phyloP scores from a whole-genome alignment of 2,797 vertebrate species.

The Cossypha niveicapilla region DNA sequence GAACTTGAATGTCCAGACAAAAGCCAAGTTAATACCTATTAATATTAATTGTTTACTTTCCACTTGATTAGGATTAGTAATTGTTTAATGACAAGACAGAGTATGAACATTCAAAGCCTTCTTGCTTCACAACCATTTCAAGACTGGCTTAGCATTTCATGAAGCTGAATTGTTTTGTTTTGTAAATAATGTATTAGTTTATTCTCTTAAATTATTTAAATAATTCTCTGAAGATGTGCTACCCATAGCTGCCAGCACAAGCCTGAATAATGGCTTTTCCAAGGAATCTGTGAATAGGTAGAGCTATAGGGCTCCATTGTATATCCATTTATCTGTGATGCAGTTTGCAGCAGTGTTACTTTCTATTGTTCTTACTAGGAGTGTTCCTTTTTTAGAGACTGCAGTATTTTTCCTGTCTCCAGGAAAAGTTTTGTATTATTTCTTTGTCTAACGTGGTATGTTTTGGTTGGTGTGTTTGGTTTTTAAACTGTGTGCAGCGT shows the following conservation, averaged over 20 bases:
- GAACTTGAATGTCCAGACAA: not conserved
- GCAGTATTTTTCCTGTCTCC: not conserved
- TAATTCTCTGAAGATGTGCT: not conserved
- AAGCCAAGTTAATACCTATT: not conserved
- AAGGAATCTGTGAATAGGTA: not conserved
- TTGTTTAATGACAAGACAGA: not conserved
- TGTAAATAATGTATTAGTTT: not conserved
- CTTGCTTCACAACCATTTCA: not conserved
- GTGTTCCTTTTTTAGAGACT: not conserved
- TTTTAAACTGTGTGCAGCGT: not conserved
- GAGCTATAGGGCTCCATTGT: not conserved
- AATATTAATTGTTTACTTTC: conserved; percentile 20
- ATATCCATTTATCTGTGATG: not conserved
- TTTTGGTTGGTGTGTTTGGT: not conserved
- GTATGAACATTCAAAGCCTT: not conserved
- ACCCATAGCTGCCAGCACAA: not conserved
- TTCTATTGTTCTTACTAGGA: not conserved
- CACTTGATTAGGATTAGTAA: not conserved
- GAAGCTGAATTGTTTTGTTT: conserved; percentile 1
- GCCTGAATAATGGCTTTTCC: not conserved
- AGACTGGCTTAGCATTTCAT: not conserved
- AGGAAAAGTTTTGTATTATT: not conserved
- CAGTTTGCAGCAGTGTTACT: not conserved
- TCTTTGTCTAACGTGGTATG: not conserved
- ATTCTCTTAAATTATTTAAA: conserved; percentile 1